Evolutionary conservation across 2,888 invertebrate species (phyloP).

Genomic region (Blera fallax): DNA sequence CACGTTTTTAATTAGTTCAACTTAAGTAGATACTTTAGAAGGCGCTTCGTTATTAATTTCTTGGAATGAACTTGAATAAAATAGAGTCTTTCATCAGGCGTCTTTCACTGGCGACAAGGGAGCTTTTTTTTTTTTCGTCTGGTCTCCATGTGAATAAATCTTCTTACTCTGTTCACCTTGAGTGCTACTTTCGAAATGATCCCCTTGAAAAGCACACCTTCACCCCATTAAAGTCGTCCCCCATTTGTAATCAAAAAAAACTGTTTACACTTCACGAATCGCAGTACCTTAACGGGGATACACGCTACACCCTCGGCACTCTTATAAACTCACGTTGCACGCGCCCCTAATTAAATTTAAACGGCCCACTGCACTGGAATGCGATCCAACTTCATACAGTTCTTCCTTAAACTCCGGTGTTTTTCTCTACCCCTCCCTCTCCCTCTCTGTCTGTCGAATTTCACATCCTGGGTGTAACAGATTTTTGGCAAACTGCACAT

Average conservation of each 20-base stretch:
- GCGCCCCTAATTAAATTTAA: slow-evolving; percentile 52
- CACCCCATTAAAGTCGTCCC: background rate
- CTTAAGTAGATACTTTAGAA: background rate
- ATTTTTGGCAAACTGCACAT: slow-evolving; percentile 42
- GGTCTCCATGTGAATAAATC: slow-evolving; percentile 2
- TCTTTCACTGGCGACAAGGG: background rate
- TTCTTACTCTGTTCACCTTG: background rate
- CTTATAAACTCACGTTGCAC: background rate
- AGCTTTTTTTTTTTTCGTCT: background rate
- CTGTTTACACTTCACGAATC: slow-evolving; percentile 5
- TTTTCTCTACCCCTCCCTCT: background rate
- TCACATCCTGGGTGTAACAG: background rate
- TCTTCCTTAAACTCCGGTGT: background rate
- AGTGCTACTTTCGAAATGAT: background rate
- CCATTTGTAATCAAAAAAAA: background rate
- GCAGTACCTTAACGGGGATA: too few species aligned
- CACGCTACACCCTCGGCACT: background rate
- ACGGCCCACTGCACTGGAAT: slow-evolving; percentile 23
- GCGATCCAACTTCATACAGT: background rate
- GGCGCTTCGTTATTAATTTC: background rate
- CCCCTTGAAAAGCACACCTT: background rate
- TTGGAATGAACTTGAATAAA: background rate
- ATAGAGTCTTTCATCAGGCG: background rate
- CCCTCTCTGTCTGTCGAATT: background rate
- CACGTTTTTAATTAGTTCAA: slow-evolving; percentile 21